phyloP scores from a whole-genome alignment of 2,113 vertebrate genomes.

The Pseudopipra pipra region DNA sequence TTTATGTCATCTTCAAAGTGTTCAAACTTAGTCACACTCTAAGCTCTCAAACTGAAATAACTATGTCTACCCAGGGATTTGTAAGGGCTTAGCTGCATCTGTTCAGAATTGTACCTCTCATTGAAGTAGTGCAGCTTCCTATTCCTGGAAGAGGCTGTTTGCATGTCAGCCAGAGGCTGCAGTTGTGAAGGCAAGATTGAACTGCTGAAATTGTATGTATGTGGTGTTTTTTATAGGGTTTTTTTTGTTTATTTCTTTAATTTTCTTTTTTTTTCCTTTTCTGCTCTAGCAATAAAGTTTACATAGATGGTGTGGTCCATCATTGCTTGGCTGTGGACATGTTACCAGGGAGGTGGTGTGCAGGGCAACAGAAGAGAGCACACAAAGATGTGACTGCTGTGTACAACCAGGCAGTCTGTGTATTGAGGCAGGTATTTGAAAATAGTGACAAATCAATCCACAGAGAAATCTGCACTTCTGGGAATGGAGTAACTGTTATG shows the following conservation, averaged over 20 bases:
- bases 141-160: neutral
- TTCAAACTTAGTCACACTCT: neutral
- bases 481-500: neutral
- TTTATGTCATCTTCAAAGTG: neutral
- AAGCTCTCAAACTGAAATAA: neutral
- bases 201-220: neutral
- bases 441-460: neutral
- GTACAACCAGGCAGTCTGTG: neutral
- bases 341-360: neutral
- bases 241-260: neutral
- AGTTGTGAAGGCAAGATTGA: neutral
- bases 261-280: neutral
- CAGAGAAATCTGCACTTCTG: neutral
- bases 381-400: neutral
- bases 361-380: neutral
- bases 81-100: constrained; percentile 36
- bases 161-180: neutral
- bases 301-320: neutral
- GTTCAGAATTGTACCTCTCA: constrained; percentile 10
- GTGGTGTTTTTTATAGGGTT: neutral
- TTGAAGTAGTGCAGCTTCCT: neutral
- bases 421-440: neutral
- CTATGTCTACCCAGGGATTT: neutral
- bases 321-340: neutral
- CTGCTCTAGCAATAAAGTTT: neutral